Evolutionary conservation across 2,797 vertebrate genomes (phyloP).

Genomic region (Decapterus maruadsi): DNA sequence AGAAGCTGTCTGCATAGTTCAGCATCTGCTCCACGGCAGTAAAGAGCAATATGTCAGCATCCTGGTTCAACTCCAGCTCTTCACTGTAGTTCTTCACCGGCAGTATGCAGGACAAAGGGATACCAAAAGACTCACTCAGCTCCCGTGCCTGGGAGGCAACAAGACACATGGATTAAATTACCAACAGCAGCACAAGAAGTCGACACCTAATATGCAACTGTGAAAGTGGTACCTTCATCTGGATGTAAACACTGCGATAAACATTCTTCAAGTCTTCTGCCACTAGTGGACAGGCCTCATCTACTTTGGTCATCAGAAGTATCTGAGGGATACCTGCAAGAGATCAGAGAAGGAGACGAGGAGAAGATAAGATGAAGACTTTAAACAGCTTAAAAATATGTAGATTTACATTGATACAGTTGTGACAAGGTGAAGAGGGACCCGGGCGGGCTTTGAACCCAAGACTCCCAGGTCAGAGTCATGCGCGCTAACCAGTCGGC

Average conservation of each 20-base stretch:
- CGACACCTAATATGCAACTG: neutral
- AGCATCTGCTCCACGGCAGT: slow-evolving; percentile 79
- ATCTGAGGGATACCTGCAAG: slow-evolving; percentile 77
- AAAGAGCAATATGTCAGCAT: slow-evolving; percentile 81
- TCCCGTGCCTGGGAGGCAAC: slow-evolving; percentile 77
- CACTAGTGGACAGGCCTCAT: slow-evolving; percentile 78
- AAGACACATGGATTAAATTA: neutral
- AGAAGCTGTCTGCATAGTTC: slow-evolving; percentile 78
- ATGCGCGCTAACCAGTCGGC: too few relatives aligned
- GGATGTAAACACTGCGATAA: slow-evolving; percentile 75
- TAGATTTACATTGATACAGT: neutral
- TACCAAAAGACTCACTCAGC: slow-evolving; percentile 79
- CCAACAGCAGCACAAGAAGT: neutral
- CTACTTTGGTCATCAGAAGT: slow-evolving; percentile 79
- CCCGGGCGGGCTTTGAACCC: too few relatives aligned
- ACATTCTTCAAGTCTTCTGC: slow-evolving; percentile 69
- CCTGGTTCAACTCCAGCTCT: slow-evolving; percentile 78
- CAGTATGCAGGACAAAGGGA: slow-evolving; percentile 81
- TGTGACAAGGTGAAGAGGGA: too few relatives aligned
- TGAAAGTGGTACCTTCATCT: slow-evolving; percentile 67
- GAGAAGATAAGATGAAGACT: neutral
- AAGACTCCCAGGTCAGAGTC: too few relatives aligned
- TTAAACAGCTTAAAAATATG: neutral
- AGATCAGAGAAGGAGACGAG: neutral
- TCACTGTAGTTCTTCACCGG: slow-evolving; percentile 86